Conservation (phyloP, 2,888 invertebrate genomes). For the Seira sanloemensis region DNA sequence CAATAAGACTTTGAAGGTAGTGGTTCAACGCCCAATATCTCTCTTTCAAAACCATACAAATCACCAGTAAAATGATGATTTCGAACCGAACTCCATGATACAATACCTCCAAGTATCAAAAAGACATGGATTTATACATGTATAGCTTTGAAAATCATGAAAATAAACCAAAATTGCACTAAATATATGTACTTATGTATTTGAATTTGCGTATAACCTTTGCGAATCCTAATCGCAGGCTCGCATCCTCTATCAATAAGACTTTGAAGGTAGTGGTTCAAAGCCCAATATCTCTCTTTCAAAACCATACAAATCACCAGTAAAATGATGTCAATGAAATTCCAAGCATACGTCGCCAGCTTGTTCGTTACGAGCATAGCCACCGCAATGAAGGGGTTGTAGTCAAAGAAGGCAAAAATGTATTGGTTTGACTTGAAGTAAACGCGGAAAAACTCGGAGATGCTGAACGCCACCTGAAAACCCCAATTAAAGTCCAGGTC, state of each 20-base stretch:
- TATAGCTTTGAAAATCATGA: no score
- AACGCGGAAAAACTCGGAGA: constrained; percentile 59
- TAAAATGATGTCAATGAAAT: constrained; percentile 69
- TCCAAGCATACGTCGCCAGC: constrained; percentile 68
- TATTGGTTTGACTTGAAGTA: constrained; percentile 66
- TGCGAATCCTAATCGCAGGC: no score
- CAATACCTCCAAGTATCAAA: no score
- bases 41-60: constrained; percentile 63
- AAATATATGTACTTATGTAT: no score
- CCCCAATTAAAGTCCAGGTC: no score
- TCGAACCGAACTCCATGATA: constrained; percentile 63
- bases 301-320: constrained; percentile 67
- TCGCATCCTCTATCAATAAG: constrained; percentile 53
- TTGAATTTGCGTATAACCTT: no score
- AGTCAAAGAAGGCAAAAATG: constrained; percentile 60
- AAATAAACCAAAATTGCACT: no score
- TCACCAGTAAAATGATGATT: constrained; percentile 67
- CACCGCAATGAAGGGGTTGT: constrained; percentile 51
- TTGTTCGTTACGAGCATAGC: constrained; percentile 66
- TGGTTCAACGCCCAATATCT: constrained; percentile 60
- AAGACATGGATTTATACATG: no score
- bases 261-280: constrained; percentile 62
- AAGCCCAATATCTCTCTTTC: constrained; percentile 56
- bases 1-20: constrained; percentile 57
- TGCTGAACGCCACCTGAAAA: no score